phyloP scores from a whole-genome alignment of 2,797 vertebrate species.

The Phataginus tricuspis region DNA sequence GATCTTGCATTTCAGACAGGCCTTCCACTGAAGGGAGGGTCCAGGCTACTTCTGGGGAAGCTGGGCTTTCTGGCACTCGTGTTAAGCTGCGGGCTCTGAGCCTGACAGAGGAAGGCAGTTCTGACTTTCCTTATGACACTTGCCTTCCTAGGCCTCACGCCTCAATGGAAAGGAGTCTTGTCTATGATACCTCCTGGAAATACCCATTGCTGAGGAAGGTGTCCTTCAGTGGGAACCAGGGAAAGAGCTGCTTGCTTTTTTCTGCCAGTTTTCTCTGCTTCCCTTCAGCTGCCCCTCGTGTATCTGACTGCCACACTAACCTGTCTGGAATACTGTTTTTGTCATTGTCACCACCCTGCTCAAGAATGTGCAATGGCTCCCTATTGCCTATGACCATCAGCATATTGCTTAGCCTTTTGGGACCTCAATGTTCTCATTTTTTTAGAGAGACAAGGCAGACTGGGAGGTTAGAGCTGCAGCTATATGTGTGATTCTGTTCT shows the following conservation, averaged over 20 bases:
- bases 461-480: not conserved
- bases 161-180: not conserved
- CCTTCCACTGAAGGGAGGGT: not conserved
- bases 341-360: not conserved
- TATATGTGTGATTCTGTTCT: not conserved
- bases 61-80: not conserved
- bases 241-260: not conserved
- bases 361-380: constrained; percentile 15
- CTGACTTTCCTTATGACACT: not conserved
- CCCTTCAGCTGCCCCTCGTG: not conserved
- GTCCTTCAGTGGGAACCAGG: not conserved
- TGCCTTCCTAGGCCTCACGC: not conserved
- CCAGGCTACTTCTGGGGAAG: not conserved
- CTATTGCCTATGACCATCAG: not conserved
- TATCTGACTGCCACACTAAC: not conserved
- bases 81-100: not conserved
- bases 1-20: not conserved
- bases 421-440: constrained; percentile 56
- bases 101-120: not conserved
- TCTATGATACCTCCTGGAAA: not conserved
- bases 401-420: not conserved
- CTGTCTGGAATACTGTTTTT: not conserved
- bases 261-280: constrained; percentile 9
- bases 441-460: not conserved
- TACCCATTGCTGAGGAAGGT: not conserved